Base-by-base conservation (phyloP, 1,140 invertebrate genomes). In the Leucophenga varia region DNA sequence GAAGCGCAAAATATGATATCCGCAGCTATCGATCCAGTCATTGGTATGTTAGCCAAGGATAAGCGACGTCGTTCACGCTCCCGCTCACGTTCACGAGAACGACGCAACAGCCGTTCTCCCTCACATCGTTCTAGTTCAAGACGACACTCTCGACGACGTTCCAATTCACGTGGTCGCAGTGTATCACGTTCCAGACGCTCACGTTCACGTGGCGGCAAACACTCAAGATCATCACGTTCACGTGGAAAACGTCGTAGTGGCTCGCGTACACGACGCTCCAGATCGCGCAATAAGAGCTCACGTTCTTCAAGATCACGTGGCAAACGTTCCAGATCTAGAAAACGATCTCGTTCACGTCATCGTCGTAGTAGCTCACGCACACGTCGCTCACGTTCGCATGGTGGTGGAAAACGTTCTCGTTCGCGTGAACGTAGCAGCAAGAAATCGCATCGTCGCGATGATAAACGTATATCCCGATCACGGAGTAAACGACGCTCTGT, bases 1-100 rank as follows among this genome's bases (percentile, higher is more conserved):
- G 93, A 97, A 79, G 93, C 93, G 0, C 93, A 96, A 73, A 93
- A 89, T 72, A 81, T 95, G 48, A 95, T 96, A 42, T 91, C 92
- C 7, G 91, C 91, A 10, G 89, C 93, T 6, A 94, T 95, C 55
- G 91, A 95, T 79, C 91, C 91, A 18, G 87, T 91, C 42, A 90
- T 91, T 58, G 88, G 89, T 3, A 84, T 91, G 78, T 64, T 91
- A 8, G 88, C 88, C 1, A 91, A 91, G 74, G 89, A 92, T 48
- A 91, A 91, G 64, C 78, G 83, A 14, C 80, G 80, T 0, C 75
- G 83, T 14, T 84, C 83, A 0, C 74, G 82, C 31, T 84, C 82
- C 1, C 73, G 81, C 2, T 79, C 80, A 16, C 77, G 81, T 18
- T 78, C 79, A 0, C 70, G 83, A 2, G 81, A 83, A 3, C 72